Evolutionary conservation across 2,113 vertebrate species (phyloP).

Genomic region (Marmota monax): DNA sequence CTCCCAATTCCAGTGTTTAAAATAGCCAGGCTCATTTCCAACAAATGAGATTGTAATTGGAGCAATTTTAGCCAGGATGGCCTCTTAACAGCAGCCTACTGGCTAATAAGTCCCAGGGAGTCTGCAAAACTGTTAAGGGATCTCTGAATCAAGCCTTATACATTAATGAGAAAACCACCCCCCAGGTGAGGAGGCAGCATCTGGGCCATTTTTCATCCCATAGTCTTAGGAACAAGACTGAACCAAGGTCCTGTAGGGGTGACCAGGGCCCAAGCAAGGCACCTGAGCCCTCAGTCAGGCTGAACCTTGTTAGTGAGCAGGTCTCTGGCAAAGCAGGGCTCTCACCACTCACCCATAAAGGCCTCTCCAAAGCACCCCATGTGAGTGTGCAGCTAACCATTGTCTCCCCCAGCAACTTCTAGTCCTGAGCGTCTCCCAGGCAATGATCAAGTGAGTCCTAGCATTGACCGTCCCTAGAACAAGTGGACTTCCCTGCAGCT

Average conservation of each 20-base stretch:
- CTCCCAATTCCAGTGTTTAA: slow-evolving; percentile 16
- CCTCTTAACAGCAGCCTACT: neutral
- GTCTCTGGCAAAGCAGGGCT: neutral
- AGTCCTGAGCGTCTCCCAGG: neutral
- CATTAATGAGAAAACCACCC: neutral
- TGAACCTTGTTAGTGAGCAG: too few relatives aligned
- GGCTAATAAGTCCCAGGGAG: neutral
- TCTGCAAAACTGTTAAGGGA: neutral
- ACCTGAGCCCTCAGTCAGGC: neutral
- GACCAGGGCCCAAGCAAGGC: neutral
- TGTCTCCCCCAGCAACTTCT: neutral
- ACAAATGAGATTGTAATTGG: neutral
- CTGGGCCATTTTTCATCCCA: neutral
- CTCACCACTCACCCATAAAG: neutral
- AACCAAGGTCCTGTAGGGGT: neutral
- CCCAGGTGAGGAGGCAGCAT: neutral
- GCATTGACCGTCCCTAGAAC: neutral
- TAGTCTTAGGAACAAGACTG: neutral
- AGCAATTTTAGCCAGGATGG: neutral
- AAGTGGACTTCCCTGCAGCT: neutral
- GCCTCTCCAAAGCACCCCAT: neutral
- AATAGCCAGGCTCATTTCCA: neutral
- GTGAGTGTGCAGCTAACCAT: neutral
- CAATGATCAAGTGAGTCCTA: neutral
- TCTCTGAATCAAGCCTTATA: neutral